These are phyloP conservation scores for Hirtodrosophila alboralis DNA, from an alignment of 2,888 invertebrate species.

Conservation along the genomic window DNA sequence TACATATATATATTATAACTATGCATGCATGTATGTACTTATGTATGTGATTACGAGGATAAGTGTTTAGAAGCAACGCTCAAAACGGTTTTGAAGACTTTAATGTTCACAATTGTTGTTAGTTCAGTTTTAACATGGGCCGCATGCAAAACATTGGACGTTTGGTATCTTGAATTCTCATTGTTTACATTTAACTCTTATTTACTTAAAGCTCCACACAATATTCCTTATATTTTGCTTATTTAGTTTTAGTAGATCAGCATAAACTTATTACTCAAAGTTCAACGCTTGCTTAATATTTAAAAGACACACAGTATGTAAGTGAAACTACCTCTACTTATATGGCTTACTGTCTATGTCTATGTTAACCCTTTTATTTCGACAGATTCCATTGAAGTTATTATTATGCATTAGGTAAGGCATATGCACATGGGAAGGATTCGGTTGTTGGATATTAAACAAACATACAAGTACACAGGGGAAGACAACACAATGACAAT, in stretches of 20 bases:
- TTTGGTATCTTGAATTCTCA: conserved; percentile 59
- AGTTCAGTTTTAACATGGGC: conserved; percentile 56
- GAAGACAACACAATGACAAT: conserved; percentile 52
- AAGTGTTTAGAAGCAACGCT: conserved; percentile 39
- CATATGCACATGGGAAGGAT: conserved; percentile 52
- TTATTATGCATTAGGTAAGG: conserved; percentile 40
- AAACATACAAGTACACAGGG: conserved; percentile 8
- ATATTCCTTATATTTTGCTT: conserved; percentile 25
- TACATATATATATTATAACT: conserved; percentile 11
- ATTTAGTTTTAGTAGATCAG: conserved; percentile 28
- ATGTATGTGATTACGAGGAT: conserved; percentile 22
- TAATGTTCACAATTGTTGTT: conserved; percentile 72
- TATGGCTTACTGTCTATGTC: conserved; percentile 43
- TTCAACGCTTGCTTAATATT: conserved; percentile 59
- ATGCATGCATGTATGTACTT: conserved; percentile 13
- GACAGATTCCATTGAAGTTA: conserved; percentile 38
- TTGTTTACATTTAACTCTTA: conserved; percentile 36
- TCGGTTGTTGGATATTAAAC: conserved; percentile 43
- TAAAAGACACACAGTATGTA: conserved; percentile 72
- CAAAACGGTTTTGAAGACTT: conserved; percentile 64
- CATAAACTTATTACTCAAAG: conserved; percentile 31
- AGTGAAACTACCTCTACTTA: conserved; percentile 55
- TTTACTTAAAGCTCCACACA: conserved; percentile 67
- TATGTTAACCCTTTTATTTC: conserved; percentile 45
- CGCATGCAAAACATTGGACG: conserved; percentile 69